A percentile compares a stretch with the other conserved stretches of the same genome.
These are phyloP conservation scores for Seison nebaliae DNA, from an alignment of 1,140 invertebrate genomes.

Conservation along the genomic window DNA sequence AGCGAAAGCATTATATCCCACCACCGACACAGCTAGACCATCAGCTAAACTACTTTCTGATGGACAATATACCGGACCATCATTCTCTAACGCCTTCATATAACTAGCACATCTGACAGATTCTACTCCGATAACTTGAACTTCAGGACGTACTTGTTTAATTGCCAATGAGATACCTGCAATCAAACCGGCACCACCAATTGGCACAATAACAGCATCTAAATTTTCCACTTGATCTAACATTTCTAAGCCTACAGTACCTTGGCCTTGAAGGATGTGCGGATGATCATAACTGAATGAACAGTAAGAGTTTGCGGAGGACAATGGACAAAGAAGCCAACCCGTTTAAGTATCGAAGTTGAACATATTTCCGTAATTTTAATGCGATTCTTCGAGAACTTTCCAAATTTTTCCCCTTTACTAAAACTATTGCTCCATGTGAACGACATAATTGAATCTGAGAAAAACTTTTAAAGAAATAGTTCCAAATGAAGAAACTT, in stretches of 20 bases:
- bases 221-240: conserved; percentile 41
- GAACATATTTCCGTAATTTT: conserved; percentile 6
- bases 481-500: no score
- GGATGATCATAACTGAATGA: conserved; percentile 54
- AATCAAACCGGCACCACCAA: conserved; percentile 57
- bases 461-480: no score
- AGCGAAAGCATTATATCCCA: conserved; percentile 57
- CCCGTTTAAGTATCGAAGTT: conserved; percentile 11
- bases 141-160: conserved; percentile 50
- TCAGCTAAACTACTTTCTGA: conserved; percentile 55
- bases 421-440: conserved; percentile 53
- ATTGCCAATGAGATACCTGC: conserved; percentile 58
- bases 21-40: conserved; percentile 56
- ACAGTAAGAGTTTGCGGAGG: background rate
- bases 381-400: conserved; percentile 28
- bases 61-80: conserved; percentile 39
- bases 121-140: conserved; percentile 45
- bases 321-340: background rate
- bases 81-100: conserved; percentile 37
- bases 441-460: conserved; percentile 51
- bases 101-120: conserved; percentile 64
- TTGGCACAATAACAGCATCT: conserved; percentile 40
- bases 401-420: conserved; percentile 52
- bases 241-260: conserved; percentile 66
- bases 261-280: conserved; percentile 58